Evolutionary conservation across 1,140 invertebrate genomes (phyloP), one percentile per base, ranked within the genome.

Genomic region (Diabrotica undecimpunctata): DNA sequence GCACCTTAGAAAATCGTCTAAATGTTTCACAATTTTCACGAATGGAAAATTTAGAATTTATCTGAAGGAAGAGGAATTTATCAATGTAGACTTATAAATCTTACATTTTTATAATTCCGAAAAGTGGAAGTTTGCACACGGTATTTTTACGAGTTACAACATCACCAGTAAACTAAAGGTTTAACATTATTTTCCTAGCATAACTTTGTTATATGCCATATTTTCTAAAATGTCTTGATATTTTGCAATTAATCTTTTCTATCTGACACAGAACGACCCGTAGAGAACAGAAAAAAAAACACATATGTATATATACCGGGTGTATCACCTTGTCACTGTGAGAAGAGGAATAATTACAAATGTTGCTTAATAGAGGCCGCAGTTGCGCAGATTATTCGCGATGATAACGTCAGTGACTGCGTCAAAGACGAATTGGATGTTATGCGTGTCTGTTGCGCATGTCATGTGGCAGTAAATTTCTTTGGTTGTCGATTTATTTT

Each of bases 391-490:
- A 82, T 95, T 96, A 76, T 94, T 93, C 77, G 95, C 95, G 76
- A 97, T 94, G 72, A 95, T 94, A 64, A 96, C 92, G 82, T 95
- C 93, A 62, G 93, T 94, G 63, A 95, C 92, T 64, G 91, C 90
- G 80, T 95, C 93, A 76, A 95, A 95, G 14, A 95, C 93, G 79
- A 95, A 95, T 77, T 94, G 88, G 65, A 96, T 94, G 78, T 96
- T 96, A 65, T 87, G 90, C 52, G 93, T 95, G 75, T 96, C 94
- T 52, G 94, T 95, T 37, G 94, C 93, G 83, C 93, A 95, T 12
- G 93, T 96, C 75, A 95, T 91, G 79, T 96, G 93, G 66, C 91
- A 93, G 76, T 96, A 96, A 69, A 95, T 94, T 80, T 95, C 91
- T 82, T 95, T 94, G 79, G 90, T 89, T 80, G 91, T 91, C 71